Base-by-base conservation (phyloP, 1,140 invertebrate species). In the Eueides isabella region DNA sequence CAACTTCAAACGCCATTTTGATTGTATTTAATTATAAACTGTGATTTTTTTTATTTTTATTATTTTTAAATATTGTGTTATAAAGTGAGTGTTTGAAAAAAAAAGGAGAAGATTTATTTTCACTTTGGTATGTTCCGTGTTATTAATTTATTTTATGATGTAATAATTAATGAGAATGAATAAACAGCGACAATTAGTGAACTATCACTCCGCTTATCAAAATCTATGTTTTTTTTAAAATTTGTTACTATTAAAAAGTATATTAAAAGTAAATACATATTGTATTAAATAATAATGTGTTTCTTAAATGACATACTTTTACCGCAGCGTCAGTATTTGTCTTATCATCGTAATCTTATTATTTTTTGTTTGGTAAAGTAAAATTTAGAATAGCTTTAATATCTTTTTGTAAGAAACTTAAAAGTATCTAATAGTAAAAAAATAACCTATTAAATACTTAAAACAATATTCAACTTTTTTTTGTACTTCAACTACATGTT, bases 81-180 rank as follows among this genome's bases (percentile, higher is more conserved):
- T 2, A 55, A 3, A 83, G 82, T 89, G 83, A 76, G 70, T 81
- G 72, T 71, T 72, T 77, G 67, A 76, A 84, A 85, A 19, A 5
- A 44, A 86, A 86, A 85, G 80, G 85, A 85, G 80, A 82, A 85
- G 82, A 83, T 55, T 26, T 55, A 26, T 55, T 31, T 4, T 4
- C 12, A 4, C 26, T 55, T 23, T 55, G 48, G 48, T 55, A 55
- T 55, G 48, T 55, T 9, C 16, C 14, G 14, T 38, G 14, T 19
- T 48, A 2, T 19, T 19, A 41, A 48, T 23, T 48, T 48, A 7
- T 6, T 2, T 48, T 48, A 23, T 9, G 5, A 41, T 14, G 38
- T 5, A n/a, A 41, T n/a, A 14, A 41, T 41, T 11, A 11, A 9
- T 33, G 31, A 33, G 9, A 33, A 11, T 33, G 11, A 33, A 33